phyloP scores from a whole-genome alignment of 2,113 vertebrate species.

The Osmerus mordax region DNA sequence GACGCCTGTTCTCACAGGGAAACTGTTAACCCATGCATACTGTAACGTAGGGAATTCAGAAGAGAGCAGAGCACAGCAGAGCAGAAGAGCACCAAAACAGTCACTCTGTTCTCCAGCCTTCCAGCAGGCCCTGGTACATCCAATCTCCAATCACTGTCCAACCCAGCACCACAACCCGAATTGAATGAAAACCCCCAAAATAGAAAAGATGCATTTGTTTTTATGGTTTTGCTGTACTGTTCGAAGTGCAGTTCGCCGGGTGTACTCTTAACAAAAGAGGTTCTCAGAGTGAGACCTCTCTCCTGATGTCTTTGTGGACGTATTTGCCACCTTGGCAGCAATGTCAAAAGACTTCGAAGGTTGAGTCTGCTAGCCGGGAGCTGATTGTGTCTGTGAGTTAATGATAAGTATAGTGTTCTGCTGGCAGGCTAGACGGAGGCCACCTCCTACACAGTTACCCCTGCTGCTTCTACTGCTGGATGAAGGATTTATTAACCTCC shows the following conservation, averaged over 20 bases:
- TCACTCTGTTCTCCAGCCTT: too few relatives aligned
- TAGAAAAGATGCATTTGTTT: neutral
- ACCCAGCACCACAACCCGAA: neutral
- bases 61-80: too few relatives aligned
- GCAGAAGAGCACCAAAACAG: too few relatives aligned
- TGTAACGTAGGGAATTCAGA: conserved; percentile 27
- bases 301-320: too few relatives aligned
- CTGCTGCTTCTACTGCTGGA: conserved; percentile 3
- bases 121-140: neutral
- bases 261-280: neutral
- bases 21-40: conserved; percentile 66
- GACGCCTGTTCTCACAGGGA: conserved; percentile 59
- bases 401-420: conserved; percentile 66
- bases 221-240: neutral
- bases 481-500: too few relatives aligned
- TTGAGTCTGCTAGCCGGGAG: conserved; percentile 57
- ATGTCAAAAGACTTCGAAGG: conserved; percentile 66
- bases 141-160: too few relatives aligned
- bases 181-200: neutral
- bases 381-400: conserved; percentile 69
- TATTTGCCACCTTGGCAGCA: conserved; percentile 68
- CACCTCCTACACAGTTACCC: conserved; percentile 20
- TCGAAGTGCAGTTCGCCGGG: neutral
- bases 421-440: conserved; percentile 39
- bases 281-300: too few relatives aligned